Evolutionary conservation across 1,140 invertebrate genomes (phyloP), one percentile per base, ranked within the genome.

Genomic region (Diprion similis): DNA sequence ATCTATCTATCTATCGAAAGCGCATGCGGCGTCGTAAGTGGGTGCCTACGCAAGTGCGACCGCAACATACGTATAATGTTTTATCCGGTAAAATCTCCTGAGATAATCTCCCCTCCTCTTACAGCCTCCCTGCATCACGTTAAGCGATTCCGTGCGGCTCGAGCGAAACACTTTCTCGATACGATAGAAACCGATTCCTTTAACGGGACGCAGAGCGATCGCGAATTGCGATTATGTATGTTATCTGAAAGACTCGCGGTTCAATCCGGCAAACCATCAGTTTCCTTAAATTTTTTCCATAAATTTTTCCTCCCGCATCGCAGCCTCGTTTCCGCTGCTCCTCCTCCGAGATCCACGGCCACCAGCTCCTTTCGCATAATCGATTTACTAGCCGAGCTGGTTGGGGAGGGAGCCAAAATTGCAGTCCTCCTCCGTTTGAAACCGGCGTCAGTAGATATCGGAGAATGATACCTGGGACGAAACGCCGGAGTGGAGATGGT

Each of bases 401-500:
- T 74, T 75, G 67, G 74, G 71, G 73, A 72, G 71, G 74, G 66
- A 66, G 71, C 72, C 71, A 71, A 70, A 74, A 73, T 75, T 71
- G 24, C 24, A 37, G 73, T 80, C 78, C 67, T 80, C 79, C 71
- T 83, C 78, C 75, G 82, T 76, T 74, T 83, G 73, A 72, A 81
- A 76, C 73, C 77, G 79, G 72, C 78, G 81, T 89, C 84, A 89
- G 79, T 89, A 89, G 73, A 89, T 83, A 77, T 89, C 88, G 66
- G 87, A 84, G 77, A 89, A 89, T 10, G 86, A 85, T 74, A 89
- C 85, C 80, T 87, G 88, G 71, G 87, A 85, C 66, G 88, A 83
- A 76, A 87, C 85, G 69, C 85, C 85, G 70, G 84, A 84, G 73
- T 89, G 88, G 73, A 88, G 80, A 78, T 88, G 87, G 80, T 89